These are phyloP conservation scores for Asobara japonica DNA, from an alignment of 1,140 invertebrate species.

Conservation along the genomic window DNA sequence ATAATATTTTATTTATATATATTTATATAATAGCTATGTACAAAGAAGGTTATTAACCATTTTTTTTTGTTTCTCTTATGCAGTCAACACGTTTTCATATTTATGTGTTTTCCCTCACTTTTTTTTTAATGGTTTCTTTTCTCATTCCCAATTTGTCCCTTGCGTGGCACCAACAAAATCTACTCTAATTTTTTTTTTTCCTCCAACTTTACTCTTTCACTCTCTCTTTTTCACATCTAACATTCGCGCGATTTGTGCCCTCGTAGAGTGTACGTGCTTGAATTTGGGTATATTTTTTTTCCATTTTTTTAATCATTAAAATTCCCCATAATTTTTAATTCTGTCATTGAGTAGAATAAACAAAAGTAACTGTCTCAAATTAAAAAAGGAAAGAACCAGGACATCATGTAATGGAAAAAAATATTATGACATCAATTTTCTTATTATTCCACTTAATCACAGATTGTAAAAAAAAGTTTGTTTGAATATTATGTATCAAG, in stretches of 20 bases:
- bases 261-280: conserved; percentile 27
- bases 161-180: conserved; percentile 46
- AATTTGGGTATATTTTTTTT: conserved; percentile 8
- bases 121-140: not conserved
- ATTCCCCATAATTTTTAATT: not conserved
- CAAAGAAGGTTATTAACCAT: conserved; percentile 53
- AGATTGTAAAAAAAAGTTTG: conserved; percentile 3
- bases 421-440: not conserved
- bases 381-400: not conserved
- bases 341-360: conserved; percentile 14
- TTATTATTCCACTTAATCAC: conserved; percentile 7
- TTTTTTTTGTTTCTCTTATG: conserved; percentile 23
- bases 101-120: conserved; percentile 30
- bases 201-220: conserved; percentile 28
- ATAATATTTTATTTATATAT: conserved; percentile 42
- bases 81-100: conserved; percentile 29
- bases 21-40: conserved; percentile 60
- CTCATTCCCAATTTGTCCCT: conserved; percentile 2
- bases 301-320: not conserved
- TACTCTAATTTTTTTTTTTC: conserved; percentile 42
- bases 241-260: conserved; percentile 47
- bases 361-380: not conserved
- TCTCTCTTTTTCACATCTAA: conserved; percentile 20
- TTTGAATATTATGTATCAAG: too few relatives aligned
- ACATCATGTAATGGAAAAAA: not conserved